phyloP scores from a whole-genome alignment of 2,113 vertebrate genomes.

The Indicator indicator region DNA sequence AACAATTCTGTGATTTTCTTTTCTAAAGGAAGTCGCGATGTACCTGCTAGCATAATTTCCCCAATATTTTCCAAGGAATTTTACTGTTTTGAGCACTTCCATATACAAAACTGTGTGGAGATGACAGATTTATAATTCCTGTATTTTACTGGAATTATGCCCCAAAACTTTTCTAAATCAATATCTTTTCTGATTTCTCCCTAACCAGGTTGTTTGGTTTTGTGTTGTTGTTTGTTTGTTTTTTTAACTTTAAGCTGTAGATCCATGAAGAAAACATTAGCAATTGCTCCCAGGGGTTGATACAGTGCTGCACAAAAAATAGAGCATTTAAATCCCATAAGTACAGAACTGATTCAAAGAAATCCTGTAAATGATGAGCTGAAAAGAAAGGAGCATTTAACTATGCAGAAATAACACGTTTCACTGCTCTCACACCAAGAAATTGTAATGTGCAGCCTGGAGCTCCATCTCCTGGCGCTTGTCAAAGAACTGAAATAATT shows the following conservation, averaged over 20 bases:
- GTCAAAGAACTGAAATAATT: neutral
- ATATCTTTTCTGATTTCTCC: neutral
- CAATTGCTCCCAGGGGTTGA: neutral
- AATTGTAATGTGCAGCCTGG: neutral
- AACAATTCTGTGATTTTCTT: neutral
- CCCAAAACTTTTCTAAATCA: neutral
- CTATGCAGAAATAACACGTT: neutral
- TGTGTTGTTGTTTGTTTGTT: neutral
- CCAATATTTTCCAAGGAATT: neutral
- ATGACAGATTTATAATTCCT: neutral
- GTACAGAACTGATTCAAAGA: conserved; percentile 14
- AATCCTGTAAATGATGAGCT: conserved; percentile 31
- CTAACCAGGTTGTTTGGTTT: neutral
- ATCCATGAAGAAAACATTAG: conserved; percentile 12
- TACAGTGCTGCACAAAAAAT: neutral
- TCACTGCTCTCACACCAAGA: neutral
- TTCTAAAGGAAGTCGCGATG: neutral
- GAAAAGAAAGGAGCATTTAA: conserved; percentile 34
- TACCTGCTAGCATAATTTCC: neutral
- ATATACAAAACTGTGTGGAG: neutral
- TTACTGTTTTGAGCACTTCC: neutral
- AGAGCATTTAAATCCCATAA: conserved; percentile 10
- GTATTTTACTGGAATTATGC: neutral
- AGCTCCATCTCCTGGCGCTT: conserved; percentile 60
- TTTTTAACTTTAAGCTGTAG: neutral